Evolutionary conservation across 2,113 vertebrate species (phyloP).

Genomic region (Nannospalax galili): DNA sequence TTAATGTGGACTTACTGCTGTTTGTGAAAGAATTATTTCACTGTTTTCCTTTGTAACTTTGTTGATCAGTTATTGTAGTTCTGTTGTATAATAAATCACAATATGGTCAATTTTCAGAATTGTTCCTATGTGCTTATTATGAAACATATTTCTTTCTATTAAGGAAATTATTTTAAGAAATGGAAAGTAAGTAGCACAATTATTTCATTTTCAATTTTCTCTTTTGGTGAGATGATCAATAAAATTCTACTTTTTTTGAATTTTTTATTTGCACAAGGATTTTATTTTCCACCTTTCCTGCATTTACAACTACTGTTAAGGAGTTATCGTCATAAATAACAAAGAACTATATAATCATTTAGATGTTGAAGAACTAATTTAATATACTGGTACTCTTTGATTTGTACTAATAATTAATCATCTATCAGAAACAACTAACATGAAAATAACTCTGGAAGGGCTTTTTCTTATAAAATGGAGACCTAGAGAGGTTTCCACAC

Average conservation of each 20-base stretch:
- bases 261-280: conserved; percentile 50
- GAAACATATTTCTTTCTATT: background rate
- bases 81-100: conserved; percentile 29
- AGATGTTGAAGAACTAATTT: background rate
- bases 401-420: conserved; percentile 15
- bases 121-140: conserved; percentile 10
- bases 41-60: conserved; percentile 10
- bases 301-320: conserved; percentile 7
- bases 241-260: conserved; percentile 20
- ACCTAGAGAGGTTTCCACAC: background rate
- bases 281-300: background rate
- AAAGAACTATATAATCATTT: too few species aligned
- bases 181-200: background rate
- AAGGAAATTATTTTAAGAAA: conserved; percentile 30
- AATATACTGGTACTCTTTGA: background rate
- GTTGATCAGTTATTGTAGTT: conserved; percentile 24
- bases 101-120: conserved; percentile 24
- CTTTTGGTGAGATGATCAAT: background rate
- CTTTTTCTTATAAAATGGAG: background rate
- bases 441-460: background rate
- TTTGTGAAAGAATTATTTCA: conserved; percentile 38
- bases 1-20: conserved; percentile 15
- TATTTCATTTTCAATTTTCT: conserved; percentile 14
- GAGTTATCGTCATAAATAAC: background rate
- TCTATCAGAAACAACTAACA: conserved; percentile 42